These are phyloP conservation scores for Polypterus senegalus DNA, from an alignment of 2,113 vertebrate species.

Conservation along the genomic window DNA sequence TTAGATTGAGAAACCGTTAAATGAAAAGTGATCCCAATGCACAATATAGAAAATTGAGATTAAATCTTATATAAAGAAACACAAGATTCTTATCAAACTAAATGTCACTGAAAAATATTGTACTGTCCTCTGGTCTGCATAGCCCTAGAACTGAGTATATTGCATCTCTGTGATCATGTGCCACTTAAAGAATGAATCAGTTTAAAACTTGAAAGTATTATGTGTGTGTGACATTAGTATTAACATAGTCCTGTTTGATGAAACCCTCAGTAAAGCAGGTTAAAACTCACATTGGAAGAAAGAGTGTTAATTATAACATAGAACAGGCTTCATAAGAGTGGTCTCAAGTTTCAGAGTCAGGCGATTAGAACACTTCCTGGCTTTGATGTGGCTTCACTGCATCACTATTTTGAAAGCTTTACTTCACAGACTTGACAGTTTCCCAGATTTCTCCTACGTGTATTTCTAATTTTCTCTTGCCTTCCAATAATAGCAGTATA, in stretches of 20 bases:
- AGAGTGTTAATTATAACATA: slow-evolving; percentile 22
- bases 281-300: slow-evolving; percentile 7
- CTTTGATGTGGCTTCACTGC: slow-evolving; percentile 41
- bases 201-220: neutral
- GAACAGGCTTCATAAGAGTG: slow-evolving; percentile 14
- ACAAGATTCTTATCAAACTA: too few relatives aligned
- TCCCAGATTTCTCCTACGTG: slow-evolving; percentile 43
- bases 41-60: too few relatives aligned
- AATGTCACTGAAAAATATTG: too few relatives aligned
- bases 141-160: neutral
- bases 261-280: slow-evolving; percentile 27
- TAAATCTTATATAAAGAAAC: too few relatives aligned
- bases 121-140: too few relatives aligned
- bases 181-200: neutral
- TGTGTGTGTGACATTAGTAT: neutral
- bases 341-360: slow-evolving; percentile 28
- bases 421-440: slow-evolving; percentile 46
- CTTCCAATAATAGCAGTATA: slow-evolving; percentile 45
- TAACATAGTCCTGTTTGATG: neutral
- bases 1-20: too few relatives aligned
- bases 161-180: neutral
- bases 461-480: slow-evolving; percentile 48
- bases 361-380: slow-evolving; percentile 30
- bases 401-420: slow-evolving; percentile 51
- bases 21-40: too few relatives aligned